phyloP scores from a whole-genome alignment of 2,797 vertebrate genomes.

The Liasis olivaceus region DNA sequence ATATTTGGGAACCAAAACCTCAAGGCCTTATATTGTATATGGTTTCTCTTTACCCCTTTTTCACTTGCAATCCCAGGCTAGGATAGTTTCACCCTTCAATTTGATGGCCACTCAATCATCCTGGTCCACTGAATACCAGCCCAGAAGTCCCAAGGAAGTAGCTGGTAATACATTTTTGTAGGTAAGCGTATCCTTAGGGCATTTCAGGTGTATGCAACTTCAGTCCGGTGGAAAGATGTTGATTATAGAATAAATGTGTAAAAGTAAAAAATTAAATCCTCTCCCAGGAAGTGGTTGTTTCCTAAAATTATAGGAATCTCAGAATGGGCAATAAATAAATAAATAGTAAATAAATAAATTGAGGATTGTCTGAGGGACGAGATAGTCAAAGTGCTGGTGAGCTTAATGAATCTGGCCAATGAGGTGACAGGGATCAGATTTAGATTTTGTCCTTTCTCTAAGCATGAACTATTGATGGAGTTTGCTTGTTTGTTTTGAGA shows the following conservation, averaged over 20 bases:
- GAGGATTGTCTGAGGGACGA: neutral
- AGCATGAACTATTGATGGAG: neutral
- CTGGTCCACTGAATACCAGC: neutral
- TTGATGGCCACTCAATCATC: neutral
- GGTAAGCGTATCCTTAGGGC: neutral
- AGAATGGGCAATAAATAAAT: neutral
- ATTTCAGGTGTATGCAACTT: neutral
- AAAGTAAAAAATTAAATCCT: too few relatives aligned
- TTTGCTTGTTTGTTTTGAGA: neutral
- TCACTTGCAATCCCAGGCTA: too few relatives aligned
- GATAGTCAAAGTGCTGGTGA: neutral
- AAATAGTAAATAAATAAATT: neutral
- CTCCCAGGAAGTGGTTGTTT: neutral
- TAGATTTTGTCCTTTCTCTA: neutral
- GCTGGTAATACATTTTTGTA: too few relatives aligned
- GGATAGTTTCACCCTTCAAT: neutral
- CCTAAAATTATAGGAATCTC: neutral
- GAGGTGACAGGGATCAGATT: neutral
- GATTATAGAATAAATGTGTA: neutral
- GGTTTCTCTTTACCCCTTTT: neutral
- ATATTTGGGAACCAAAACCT: neutral
- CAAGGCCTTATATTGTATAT: neutral
- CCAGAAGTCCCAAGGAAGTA: neutral
- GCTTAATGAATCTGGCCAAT: neutral
- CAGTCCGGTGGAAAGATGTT: neutral